These are phyloP conservation scores for Machimus rusticus DNA, from an alignment of 2,888 invertebrate species.

Conservation along the genomic window DNA sequence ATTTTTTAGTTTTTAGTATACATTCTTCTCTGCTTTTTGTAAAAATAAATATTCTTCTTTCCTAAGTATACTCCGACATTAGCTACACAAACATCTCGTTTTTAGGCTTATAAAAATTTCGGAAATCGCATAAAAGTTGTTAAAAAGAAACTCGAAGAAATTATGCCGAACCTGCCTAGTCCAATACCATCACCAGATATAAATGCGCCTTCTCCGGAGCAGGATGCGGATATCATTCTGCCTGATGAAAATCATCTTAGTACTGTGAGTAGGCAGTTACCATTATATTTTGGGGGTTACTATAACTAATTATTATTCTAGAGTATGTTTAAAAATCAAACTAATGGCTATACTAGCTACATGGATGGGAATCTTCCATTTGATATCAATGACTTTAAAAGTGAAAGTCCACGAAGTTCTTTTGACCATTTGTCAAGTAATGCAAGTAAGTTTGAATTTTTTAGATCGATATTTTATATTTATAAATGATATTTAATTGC, in stretches of 20 bases:
- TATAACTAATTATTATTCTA: conserved; percentile 44
- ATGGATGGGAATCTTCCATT: conserved; percentile 71
- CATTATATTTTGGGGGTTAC: background rate
- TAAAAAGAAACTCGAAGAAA: conserved; percentile 85
- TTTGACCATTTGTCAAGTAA: conserved; percentile 18
- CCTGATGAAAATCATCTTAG: conserved; percentile 65
- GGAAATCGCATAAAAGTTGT: conserved; percentile 85
- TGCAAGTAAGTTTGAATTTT: conserved; percentile 40
- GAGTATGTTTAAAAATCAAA: conserved; percentile 57
- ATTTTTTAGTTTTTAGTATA: no score
- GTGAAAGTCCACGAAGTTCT: conserved; percentile 51
- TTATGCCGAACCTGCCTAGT: conserved; percentile 74
- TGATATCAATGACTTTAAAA: conserved; percentile 64
- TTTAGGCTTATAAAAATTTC: conserved; percentile 93
- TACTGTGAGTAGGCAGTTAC: conserved; percentile 14
- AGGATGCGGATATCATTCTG: conserved; percentile 81
- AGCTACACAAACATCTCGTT: background rate
- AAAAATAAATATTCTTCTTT: background rate
- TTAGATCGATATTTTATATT: background rate
- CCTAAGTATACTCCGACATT: background rate
- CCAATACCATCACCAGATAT: conserved; percentile 69
- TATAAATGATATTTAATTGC: background rate
- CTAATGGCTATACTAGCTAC: conserved; percentile 71
- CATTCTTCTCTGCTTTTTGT: background rate
- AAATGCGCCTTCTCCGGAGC: conserved; percentile 79